Conservation (phyloP, 2,888 invertebrate genomes). For the Rapana venosa region DNA sequence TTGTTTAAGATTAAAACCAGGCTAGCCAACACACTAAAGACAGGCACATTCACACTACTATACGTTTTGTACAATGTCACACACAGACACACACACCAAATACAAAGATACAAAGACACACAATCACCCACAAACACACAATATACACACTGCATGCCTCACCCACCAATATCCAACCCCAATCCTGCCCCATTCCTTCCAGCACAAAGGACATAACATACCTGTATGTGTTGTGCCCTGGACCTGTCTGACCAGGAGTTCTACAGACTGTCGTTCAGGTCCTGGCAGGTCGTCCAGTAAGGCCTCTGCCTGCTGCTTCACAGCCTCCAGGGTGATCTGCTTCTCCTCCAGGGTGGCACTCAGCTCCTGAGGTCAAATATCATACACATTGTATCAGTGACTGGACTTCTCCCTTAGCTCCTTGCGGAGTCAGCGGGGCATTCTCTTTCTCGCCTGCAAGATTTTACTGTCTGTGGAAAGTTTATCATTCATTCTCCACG, state of each 20-base stretch:
- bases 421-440: too few species aligned
- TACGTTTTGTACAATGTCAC: too few species aligned
- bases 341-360: slow-evolving; percentile 90
- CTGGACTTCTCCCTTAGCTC: too few species aligned
- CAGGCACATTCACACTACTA: too few species aligned
- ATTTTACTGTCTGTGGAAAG: too few species aligned
- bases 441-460: too few species aligned
- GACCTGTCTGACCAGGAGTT: slow-evolving; percentile 85
- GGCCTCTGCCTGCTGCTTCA: slow-evolving; percentile 61
- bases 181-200: not conserved
- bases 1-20: too few species aligned
- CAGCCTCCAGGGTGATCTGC: slow-evolving; percentile 87
- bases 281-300: slow-evolving; percentile 83
- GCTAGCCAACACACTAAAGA: too few species aligned
- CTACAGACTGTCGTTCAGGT: slow-evolving; percentile 88
- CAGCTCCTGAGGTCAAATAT: slow-evolving; percentile 52
- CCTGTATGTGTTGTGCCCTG: slow-evolving; percentile 87
- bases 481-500: too few species aligned
- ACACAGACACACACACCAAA: too few species aligned
- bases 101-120: not conserved
- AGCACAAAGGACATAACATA: slow-evolving; percentile 78
- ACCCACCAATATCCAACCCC: not conserved
- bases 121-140: not conserved
- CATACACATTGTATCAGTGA: not conserved
- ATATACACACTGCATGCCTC: not conserved